Evolutionary conservation across 2,113 vertebrate genomes (phyloP), one percentile per base, ranked within the genome.

Genomic region (Cromileptes altivelis): DNA sequence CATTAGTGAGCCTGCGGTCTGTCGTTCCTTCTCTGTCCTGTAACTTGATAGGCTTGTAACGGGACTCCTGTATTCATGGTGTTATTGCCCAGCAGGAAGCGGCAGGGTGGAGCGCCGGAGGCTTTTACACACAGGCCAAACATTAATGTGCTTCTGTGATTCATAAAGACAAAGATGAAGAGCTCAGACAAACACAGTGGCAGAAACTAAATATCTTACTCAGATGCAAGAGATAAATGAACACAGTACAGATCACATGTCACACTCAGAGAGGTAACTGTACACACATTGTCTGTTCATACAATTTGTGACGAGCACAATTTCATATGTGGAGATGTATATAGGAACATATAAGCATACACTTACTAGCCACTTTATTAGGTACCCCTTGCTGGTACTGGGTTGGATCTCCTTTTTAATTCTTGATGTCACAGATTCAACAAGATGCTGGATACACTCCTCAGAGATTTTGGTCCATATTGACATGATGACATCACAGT

Each of bases 11-110:
- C 64, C 42, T 70, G 57, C 40, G 6, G 47, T 65, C 37, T 62
- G 21, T 40, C 11, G 11, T n/a, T 47, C 13, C 27, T 40, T 21
- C 18, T 18, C 47, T 11, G 27, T 45, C 52, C 42, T 27, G 1
- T 67, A 67, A 71, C 53, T 10, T 37, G 70, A 81, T 57, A 62
- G 55, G 71, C 30, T 71, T 84, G 60, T 67, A 65, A 85, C 6
- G 15, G 23, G 67, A 76, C 45, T 50, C 67, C 67, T 68, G 47
- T n/a, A n/a, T 71, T 70, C 14, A 64, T 65, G 63, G 40, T 33
- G 25, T 65, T 57, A 45, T 70, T 58, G 21, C 27, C 76, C 64
- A 23, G 25, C n/a, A 64, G 65, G 58, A 75, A 52, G 58, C 14
- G 8, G 18, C 1, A 15, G 76, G 47, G 70, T 63, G 61, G 68